Base-by-base conservation (phyloP, 2,888 invertebrate genomes). In the Diaperis boleti region DNA sequence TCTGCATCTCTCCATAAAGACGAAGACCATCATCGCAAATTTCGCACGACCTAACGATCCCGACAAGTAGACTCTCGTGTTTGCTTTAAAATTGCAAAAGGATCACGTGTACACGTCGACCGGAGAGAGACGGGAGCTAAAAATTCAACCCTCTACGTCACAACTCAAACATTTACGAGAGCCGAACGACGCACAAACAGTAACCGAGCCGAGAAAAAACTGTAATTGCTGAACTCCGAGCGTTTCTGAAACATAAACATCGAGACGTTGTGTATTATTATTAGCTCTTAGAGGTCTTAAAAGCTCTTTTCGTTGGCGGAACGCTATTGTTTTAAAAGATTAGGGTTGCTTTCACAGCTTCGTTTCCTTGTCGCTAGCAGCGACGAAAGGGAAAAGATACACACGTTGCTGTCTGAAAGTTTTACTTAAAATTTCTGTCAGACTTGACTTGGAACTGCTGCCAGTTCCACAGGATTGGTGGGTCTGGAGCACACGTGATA, bases 251-350 rank as follows among this genome's bases (percentile, higher is more conserved):
- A 60, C 59, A 52, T 60, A 44, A 62, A 57, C 50, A 56, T 55
- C 47, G 56, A 62, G 47, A 42, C 47, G 35, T 37, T 52, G 50
- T 52, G 52, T 62, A 62, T 62, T 62, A 57, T 62, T 62, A 59
- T 62, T 62, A 45, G 42, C 35, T 45, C 62, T 62, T 62, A 62
- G 49, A 56, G 15, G 56, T 29, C 15, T 52, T 41, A 10, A 56
- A 50, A 59, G 50, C 62, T 47, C 52, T 52, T 49, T 50, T 52
- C 22, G n/a, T 13, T 15, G 5, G 22, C 11, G 1, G 49, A 6
- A 44, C 13, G 35, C 45, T 61, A 55, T 61, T 61, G 55, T 61
- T 55, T 55, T 44, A 62, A 62, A 50, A 50, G 56, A 62, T 56
- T 62, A 56, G 45, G 45, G 55, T 55, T 54, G 61, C 55, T 61